These are phyloP conservation scores for Redunca redunca DNA, from an alignment of 2,113 vertebrate genomes.

Conservation along the genomic window DNA sequence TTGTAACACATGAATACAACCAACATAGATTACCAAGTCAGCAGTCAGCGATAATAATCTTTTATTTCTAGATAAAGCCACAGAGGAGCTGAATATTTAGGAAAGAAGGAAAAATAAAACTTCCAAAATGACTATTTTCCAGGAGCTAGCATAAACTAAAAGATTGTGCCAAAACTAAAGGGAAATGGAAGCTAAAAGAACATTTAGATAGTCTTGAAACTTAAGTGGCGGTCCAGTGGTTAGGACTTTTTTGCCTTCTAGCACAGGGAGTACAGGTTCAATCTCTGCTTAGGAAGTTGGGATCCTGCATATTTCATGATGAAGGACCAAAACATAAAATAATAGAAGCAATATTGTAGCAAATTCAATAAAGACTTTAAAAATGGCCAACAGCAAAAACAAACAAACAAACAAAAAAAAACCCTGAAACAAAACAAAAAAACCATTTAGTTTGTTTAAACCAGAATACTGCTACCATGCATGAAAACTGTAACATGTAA, in stretches of 20 bases:
- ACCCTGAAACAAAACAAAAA: not conserved
- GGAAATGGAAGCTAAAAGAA: not conserved
- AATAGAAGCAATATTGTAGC: not conserved
- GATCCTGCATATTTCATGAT: not conserved
- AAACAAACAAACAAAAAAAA: fast-evolving
- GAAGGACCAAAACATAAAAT: not conserved
- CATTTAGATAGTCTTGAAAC: not conserved
- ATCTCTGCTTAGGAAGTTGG: not conserved
- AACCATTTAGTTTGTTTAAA: not conserved
- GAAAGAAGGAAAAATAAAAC: not conserved
- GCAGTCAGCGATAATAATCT: not conserved
- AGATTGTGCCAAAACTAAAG: not conserved
- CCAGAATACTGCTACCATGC: not conserved
- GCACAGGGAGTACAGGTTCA: not conserved
- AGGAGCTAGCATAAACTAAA: not conserved
- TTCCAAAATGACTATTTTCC: not conserved
- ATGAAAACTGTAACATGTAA: not conserved
- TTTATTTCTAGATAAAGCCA: not conserved
- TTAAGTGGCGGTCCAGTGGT: not conserved
- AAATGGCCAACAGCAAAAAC: not conserved
- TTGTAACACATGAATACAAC: not conserved
- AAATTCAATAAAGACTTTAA: not conserved
- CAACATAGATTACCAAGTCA: not conserved
- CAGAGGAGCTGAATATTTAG: not conserved
- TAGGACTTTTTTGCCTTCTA: not conserved